Evolutionary conservation across 2,113 vertebrate genomes (phyloP), one percentile per base, ranked within the genome.

Genomic region (Dasyurus viverrinus): DNA sequence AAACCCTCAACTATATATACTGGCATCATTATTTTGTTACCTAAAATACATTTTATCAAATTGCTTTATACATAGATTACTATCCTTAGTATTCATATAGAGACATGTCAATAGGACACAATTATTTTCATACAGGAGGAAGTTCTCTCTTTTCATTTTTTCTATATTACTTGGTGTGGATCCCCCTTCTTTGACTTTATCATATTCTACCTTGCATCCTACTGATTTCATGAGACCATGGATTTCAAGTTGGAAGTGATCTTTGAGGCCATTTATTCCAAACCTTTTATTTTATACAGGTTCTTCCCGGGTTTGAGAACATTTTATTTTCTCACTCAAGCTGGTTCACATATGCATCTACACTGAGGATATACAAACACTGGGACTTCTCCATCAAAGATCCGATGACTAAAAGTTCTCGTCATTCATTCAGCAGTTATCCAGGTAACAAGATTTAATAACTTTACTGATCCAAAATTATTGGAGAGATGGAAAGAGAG

Each of bases 351-450:
- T 99, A 99, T 1, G 99, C 99, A 0, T 99, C 99, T 97, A 99
- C 99, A 0, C 98, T 99, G 98, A 98, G 99, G 92, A 99, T 99
- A 97, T 99, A 99, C 96, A 99, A 99, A 93, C 99, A 99, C 90
- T 99, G 99, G 99, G 99, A 99, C 97, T 99, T 99, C 97, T 98
- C 92, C 30, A 96, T 99, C 95, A 90, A 54, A 2, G 99, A 99
- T 92, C 94, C 98, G 7, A 54, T 98, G 91, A 98, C 99, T 1
- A 98, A 98, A 76, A 99, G 99, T 1, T 97, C 98, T 36, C 99
- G 98, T 68, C 95, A 99, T 48, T 99, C 99, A 84, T 99, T 99
- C 98, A 99, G 99, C 98, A 99, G 99, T 98, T 99, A 99, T 95
- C 99, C 99, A 97, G 99, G 99, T 99, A 98, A 97, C 10, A 42